A percentile compares a stretch with the other conserved stretches of the same genome.
Conservation (phyloP, 2,888 invertebrate genomes). For the Parnassius orleans region DNA sequence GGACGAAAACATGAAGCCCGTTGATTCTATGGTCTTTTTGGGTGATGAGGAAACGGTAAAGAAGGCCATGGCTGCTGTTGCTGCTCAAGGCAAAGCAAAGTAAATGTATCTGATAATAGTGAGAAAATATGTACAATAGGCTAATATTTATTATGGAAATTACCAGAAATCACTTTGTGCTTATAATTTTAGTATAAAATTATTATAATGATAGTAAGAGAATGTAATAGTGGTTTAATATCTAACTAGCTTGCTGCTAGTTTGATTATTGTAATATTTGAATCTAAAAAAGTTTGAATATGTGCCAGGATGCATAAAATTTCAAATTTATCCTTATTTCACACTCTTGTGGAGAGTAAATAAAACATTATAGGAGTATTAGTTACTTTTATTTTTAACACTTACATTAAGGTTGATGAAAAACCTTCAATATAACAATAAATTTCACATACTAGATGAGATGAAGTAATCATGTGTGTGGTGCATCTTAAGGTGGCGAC, state of each 20-base stretch:
- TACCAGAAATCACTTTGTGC: too few relatives aligned
- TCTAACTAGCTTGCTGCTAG: neutral
- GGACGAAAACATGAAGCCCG: conserved; percentile 85
- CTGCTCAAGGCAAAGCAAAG: conserved; percentile 90
- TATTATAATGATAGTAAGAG: neutral
- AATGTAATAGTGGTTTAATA: neutral
- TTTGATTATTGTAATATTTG: neutral
- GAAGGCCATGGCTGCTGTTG: conserved; percentile 88
- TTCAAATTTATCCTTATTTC: neutral
- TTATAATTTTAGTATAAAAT: neutral
- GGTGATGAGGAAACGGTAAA: conserved; percentile 90
- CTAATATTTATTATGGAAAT: conserved; percentile 17
- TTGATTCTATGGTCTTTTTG: conserved; percentile 86
- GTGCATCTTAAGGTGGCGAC: too few relatives aligned
- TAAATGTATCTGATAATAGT: conserved; percentile 41
- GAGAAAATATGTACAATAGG: neutral
- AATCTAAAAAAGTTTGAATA: conserved; percentile 3
- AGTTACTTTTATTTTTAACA: conserved; percentile 7
- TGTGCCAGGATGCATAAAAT: conserved; percentile 7
- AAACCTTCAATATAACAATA: neutral
- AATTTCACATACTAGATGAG: too few relatives aligned
- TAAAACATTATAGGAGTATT: neutral
- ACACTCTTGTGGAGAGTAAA: conserved; percentile 6
- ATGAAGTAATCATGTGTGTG: too few relatives aligned
- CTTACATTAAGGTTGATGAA: conserved; percentile 35